A percentile compares a stretch with the other conserved stretches of the same genome.
Conservation (phyloP, 2,797 vertebrate species). For the Cirrhinus molitorella region DNA sequence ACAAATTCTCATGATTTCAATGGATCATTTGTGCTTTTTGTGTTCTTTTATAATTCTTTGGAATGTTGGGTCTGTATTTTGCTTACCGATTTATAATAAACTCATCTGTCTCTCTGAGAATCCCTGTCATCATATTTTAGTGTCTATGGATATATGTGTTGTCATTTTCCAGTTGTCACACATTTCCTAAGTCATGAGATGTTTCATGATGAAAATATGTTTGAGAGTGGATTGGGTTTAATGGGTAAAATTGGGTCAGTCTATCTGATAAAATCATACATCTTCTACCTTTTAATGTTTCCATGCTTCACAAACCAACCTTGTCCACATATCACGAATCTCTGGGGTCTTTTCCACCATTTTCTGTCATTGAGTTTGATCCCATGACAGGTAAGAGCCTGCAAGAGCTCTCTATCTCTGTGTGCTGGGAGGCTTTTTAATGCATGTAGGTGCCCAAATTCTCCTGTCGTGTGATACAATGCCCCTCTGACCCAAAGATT, state of each 20-base stretch:
- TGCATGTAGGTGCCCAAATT: conserved; percentile 56
- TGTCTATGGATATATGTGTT: conserved; percentile 65
- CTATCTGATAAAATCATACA: conserved; percentile 25
- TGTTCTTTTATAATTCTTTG: conserved; percentile 45
- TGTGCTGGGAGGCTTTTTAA: conserved; percentile 42
- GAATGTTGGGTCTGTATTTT: conserved; percentile 66
- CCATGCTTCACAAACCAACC: conserved; percentile 60
- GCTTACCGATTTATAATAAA: conserved; percentile 71
- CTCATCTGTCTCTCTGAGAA: conserved; percentile 58
- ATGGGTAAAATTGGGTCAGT: neutral
- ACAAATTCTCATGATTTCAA: conserved; percentile 29
- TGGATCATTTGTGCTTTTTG: conserved; percentile 23
- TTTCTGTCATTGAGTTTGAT: conserved; percentile 71
- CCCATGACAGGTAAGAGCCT: conserved; percentile 82
- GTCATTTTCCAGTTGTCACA: conserved; percentile 14
- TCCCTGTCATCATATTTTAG: conserved; percentile 71
- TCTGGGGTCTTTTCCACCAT: conserved; percentile 73
- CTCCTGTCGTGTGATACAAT: conserved; percentile 26
- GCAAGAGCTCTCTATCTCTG: conserved; percentile 37
- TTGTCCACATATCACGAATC: conserved; percentile 64
- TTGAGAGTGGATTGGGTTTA: neutral
- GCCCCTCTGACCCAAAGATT: conserved; percentile 32
- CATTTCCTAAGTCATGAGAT: conserved; percentile 13
- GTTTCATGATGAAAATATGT: neutral
- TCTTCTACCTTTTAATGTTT: conserved; percentile 43